phyloP scores from a whole-genome alignment of 2,888 invertebrate species.

The Sesia apiformis region DNA sequence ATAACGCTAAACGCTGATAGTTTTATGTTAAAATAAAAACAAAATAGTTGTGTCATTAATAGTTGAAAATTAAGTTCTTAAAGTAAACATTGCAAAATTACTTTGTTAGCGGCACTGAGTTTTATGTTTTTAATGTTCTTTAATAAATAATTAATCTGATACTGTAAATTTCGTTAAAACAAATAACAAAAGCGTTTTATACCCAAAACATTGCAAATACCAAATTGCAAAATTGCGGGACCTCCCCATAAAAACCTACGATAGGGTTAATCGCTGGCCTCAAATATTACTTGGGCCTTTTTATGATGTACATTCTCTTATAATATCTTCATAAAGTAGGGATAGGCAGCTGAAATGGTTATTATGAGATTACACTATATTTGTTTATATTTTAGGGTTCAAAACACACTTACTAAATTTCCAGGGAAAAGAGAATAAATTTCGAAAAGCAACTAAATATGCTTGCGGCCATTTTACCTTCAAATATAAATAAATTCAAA shows the following conservation, averaged over 20 bases:
- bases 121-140: no score
- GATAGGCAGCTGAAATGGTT: not conserved
- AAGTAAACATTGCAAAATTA: no score
- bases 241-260: conserved; percentile 20
- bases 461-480: no score
- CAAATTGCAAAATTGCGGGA: conserved; percentile 1
- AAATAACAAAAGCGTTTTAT: no score
- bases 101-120: no score
- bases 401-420: conserved; percentile 1
- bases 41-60: no score
- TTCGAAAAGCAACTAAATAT: not conserved
- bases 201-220: not conserved
- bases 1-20: no score
- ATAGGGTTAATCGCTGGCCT: conserved; percentile 17
- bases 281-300: conserved; percentile 17
- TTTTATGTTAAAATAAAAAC: no score
- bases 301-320: conserved; percentile 8
- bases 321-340: conserved; percentile 6
- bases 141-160: no score
- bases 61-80: no score
- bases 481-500: not conserved
- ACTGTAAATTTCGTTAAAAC: no score
- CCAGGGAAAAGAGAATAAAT: not conserved
- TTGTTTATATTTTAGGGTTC: not conserved
- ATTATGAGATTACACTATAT: not conserved